Percentiles rank a stretch among this genome's conserved stretches.
Conservation (phyloP, 2,797 vertebrate genomes). For the Spheniscus humboldti region DNA sequence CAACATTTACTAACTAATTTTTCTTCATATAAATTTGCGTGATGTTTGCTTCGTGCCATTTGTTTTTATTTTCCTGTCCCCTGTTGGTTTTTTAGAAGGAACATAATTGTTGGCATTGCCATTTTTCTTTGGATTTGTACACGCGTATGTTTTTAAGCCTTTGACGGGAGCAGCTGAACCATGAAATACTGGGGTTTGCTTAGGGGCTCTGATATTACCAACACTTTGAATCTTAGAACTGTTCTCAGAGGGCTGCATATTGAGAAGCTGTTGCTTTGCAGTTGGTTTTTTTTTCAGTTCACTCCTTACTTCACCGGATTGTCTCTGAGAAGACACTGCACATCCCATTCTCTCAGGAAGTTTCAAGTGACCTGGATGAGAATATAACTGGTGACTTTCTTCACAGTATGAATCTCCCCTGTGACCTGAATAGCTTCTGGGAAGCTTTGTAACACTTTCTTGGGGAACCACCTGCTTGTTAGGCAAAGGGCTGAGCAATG, state of each 20-base stretch:
- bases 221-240: slow-evolving; percentile 42
- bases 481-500: not conserved
- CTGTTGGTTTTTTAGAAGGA: slow-evolving; percentile 1
- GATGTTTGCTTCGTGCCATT: slow-evolving; percentile 41
- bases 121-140: slow-evolving; percentile 64
- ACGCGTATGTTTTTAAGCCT: not conserved
- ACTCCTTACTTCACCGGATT: not conserved
- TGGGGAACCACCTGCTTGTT: not conserved
- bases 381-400: not conserved
- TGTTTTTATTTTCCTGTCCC: slow-evolving; percentile 63
- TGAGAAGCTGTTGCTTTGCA: not conserved
- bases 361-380: not conserved
- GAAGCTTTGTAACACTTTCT: slow-evolving; percentile 16
- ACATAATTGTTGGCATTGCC: not conserved
- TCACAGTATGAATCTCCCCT: not conserved
- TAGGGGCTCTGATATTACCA: slow-evolving; percentile 57
- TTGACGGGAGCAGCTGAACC: slow-evolving; percentile 6
- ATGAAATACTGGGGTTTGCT: not conserved
- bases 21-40: slow-evolving; percentile 33
- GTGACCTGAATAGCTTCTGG: not conserved
- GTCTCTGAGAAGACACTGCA: not conserved
- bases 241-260: not conserved
- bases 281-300: slow-evolving; percentile 51
- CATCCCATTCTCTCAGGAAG: not conserved
- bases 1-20: not conserved